Conservation (phyloP, 2,888 invertebrate genomes). For the Holacanthella duospinosa region DNA sequence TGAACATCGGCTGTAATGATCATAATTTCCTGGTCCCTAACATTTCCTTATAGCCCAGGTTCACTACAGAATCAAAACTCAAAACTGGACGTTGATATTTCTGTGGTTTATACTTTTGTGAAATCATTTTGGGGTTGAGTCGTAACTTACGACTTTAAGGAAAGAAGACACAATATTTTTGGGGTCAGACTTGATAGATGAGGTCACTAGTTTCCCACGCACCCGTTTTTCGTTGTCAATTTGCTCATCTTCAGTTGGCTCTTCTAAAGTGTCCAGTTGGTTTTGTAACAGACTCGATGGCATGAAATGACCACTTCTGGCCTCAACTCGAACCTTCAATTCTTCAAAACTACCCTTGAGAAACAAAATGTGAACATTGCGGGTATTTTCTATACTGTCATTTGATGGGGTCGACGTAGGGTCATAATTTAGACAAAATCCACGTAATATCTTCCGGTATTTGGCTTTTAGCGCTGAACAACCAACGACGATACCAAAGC, state of each 20-base stretch:
- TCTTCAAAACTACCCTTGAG: neutral
- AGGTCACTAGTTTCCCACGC: neutral
- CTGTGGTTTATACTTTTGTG: too few species aligned
- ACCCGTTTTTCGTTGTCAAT: neutral
- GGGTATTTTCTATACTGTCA: neutral
- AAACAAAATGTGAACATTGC: neutral
- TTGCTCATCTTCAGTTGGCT: neutral
- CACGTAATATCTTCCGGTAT: neutral
- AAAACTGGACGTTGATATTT: too few species aligned
- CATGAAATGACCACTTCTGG: neutral
- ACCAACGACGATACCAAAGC: neutral
- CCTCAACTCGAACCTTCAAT: neutral
- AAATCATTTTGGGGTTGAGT: too few species aligned
- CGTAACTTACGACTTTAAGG: too few species aligned
- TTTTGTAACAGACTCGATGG: neutral
- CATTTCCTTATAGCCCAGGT: too few species aligned
- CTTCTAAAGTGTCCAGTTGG: neutral
- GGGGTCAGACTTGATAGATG: neutral
- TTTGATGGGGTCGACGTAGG: neutral
- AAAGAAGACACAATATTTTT: neutral
- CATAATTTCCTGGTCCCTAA: too few species aligned
- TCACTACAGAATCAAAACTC: too few species aligned
- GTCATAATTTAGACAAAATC: neutral
- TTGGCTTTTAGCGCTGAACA: neutral
- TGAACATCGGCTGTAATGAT: too few species aligned